Evolutionary conservation across 1,140 invertebrate species (phyloP), one percentile per base, ranked within the genome.

Genomic region (Zaprionus vittiger): DNA sequence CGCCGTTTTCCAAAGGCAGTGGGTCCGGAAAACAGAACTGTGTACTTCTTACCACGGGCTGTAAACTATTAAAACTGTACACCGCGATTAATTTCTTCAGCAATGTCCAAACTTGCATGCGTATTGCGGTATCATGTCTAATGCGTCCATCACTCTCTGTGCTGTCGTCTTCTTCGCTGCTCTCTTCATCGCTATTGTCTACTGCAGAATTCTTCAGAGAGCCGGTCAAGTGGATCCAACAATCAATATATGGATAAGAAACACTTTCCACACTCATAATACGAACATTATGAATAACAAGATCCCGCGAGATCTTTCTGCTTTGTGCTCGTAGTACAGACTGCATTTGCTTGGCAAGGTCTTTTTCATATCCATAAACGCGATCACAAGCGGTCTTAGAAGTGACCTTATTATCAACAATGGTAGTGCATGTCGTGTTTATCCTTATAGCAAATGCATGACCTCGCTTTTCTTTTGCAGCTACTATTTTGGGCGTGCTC

Each of bases 391-490:
- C 28, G 22, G 17, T 65, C 38, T 52, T 41, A 2, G 11, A 24
- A 22, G 12, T 28, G 6, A 9, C 6, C 4, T 69, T 65, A 11
- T 49, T 31, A 4, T 28, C 0, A 22, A 31, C 14, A 9, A 56
- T 61, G 17, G 69, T 17, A 9, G 52, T 61, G n/a, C 74, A 82
- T 5, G 74, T 47, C 0, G 70, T 20, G 52, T 81, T 67, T 12
- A 82, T 11, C 31, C 78, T 73, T 20, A 93, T 63, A 3, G 93
- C 76, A 85, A 93, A 94, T 20, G 83, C 73, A 57, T 92, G 84
- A 1, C 92, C 91, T 9, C 70, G 62, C 20, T 41, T 69, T 24
- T 84, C 77, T 64, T 89, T 91, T 14, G 68, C 78, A 7, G 91
- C 81, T 49, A 93, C 68, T 57, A 93, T 17, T 49, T 77, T 78